Percentiles rank a stretch among this genome's conserved stretches.
Evolutionary conservation across 2,113 vertebrate genomes (phyloP).

Genomic region (Rhea pennata): DNA sequence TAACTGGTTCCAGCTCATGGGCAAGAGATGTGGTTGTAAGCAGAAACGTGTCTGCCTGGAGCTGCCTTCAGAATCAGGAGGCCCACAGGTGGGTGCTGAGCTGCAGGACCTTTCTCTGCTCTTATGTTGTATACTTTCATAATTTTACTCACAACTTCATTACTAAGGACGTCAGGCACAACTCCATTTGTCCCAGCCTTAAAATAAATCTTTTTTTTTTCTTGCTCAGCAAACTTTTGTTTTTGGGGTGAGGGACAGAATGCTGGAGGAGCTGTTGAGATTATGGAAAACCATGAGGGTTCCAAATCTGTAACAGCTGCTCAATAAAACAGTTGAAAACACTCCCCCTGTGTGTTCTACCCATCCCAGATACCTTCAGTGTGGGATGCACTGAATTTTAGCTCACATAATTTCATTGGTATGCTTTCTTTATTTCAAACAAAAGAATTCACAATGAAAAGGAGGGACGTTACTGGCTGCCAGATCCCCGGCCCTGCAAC

Average conservation of each 20-base stretch:
- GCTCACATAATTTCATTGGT: not conserved
- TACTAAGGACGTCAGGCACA: not conserved
- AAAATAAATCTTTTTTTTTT: not conserved
- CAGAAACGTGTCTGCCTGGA: not conserved
- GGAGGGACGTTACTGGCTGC: not conserved
- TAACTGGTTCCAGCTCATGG: not conserved
- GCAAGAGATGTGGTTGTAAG: not conserved
- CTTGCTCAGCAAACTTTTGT: not conserved
- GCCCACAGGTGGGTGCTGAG: accelerated
- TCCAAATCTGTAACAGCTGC: not conserved
- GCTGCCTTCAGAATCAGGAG: not conserved
- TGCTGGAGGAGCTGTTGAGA: not conserved
- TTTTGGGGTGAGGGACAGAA: not conserved
- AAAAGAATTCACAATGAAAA: not conserved
- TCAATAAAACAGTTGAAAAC: not conserved
- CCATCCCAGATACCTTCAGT: not conserved
- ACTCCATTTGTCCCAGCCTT: not conserved
- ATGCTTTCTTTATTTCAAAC: not conserved
- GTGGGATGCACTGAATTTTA: not conserved
- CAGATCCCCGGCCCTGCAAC: not conserved
- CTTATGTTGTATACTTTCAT: not conserved
- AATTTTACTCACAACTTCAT: not conserved
- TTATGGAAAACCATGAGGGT: not conserved
- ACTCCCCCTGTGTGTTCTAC: not conserved
- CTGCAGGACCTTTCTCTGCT: not conserved